Base-by-base conservation (phyloP, 2,113 vertebrate genomes). In the Channa maculata region DNA sequence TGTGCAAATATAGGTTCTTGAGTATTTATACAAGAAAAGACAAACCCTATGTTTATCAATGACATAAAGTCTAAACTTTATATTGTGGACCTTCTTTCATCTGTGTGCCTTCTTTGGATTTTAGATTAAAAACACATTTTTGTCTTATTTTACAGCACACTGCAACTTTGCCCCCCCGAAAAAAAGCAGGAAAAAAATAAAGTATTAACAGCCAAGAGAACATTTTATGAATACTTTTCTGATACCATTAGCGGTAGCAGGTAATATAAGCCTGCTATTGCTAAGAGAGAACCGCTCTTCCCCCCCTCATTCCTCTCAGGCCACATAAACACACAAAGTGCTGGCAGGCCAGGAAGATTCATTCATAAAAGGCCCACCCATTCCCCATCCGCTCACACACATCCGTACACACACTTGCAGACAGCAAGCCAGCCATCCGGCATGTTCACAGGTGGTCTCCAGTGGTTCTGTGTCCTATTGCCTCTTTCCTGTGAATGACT, bases 281-380 rank as follows among this genome's bases (percentile, higher is more conserved):
- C 33, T 13, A 8, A 10, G 12, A 7, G 11, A 46, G 62, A 43
- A 39, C n/a, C 45, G 50, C 6, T n/a, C 45, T 4, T 1, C 15
- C 53, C 55, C 24, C 46, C 4, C 52, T 44, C 58, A 41, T 59
- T 38, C 8, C 12, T 58, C 53, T 14, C 4, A 46, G 8, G 37
- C 15, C 55, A 53, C 43, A 48, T 6, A 34, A 12, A 44, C 24
- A 50, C 34, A 77, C 38, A 62, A 45, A 77, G 24, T 53, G 58
- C 0, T 55, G 54, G 44, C 49, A 5, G 44, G 65, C 52, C 70
- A 63, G 52, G 63, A 66, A 55, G 57, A 61, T 82, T 54, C 87
- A 91, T 90, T 90, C 86, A 90, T 86, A 84, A 87, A 86, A 86
- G 74, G 65, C 50, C 57, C 75, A 50, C 58, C 86, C 80, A 44